Percentiles rank a stretch among this genome's conserved stretches.
These are phyloP conservation scores for Rhagophthalmus giganteus DNA, from an alignment of 2,888 invertebrate species.

Conservation along the genomic window DNA sequence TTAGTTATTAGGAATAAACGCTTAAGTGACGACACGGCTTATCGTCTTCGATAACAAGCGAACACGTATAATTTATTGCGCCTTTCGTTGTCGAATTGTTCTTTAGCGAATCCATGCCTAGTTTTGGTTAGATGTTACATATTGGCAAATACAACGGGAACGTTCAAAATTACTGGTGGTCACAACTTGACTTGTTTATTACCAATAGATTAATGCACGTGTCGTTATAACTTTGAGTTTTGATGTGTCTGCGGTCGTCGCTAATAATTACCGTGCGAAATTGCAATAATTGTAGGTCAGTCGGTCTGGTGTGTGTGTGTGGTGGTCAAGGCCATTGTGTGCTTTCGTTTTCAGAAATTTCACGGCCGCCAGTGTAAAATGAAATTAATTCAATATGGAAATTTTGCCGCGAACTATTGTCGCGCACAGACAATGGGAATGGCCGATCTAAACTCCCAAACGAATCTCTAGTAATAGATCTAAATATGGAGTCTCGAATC, in stretches of 20 bases:
- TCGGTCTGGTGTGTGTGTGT: no score
- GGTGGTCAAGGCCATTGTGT: no score
- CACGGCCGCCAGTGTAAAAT: no score
- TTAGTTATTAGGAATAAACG: no score
- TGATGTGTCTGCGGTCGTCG: slow-evolving; percentile 25
- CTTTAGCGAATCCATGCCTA: no score
- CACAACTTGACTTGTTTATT: slow-evolving; percentile 14
- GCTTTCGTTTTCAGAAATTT: not conserved
- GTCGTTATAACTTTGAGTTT: slow-evolving; percentile 22
- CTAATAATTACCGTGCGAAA: slow-evolving; percentile 25
- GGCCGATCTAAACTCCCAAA: no score
- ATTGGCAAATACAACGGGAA: slow-evolving; percentile 5
- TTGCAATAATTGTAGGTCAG: slow-evolving; percentile 27
- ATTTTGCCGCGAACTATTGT: not conserved
- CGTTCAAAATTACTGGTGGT: slow-evolving; percentile 8
- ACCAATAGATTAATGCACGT: slow-evolving; percentile 18
- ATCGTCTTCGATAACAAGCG: not conserved
- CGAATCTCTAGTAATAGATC: no score
- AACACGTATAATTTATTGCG: no score
- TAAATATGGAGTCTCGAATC: no score
- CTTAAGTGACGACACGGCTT: not conserved
- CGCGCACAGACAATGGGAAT: no score
- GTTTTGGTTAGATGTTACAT: slow-evolving; percentile 6
- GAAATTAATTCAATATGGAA: no score
- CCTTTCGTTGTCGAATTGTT: no score